These are phyloP conservation scores for Coranthus polyacanthus DNA, from an alignment of 2,797 vertebrate species.

Conservation along the genomic window DNA sequence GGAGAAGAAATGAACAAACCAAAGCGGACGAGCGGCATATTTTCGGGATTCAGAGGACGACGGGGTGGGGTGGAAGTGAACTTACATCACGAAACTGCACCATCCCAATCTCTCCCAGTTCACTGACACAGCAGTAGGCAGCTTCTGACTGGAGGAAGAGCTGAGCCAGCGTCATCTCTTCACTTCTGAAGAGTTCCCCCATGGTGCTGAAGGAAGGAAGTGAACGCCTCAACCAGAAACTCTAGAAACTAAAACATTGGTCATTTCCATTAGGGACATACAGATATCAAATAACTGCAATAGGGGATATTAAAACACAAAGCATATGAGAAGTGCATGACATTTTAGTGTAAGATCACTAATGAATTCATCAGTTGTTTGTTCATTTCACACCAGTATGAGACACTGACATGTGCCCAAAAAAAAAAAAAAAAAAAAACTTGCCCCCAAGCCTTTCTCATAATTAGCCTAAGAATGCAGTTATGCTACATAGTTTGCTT, in stretches of 20 bases:
- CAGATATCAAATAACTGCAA: background rate
- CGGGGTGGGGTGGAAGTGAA: slow-evolving; percentile 27
- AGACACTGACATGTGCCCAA: slow-evolving; percentile 48
- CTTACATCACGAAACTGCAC: slow-evolving; percentile 98
- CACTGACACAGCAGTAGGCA: slow-evolving; percentile 97
- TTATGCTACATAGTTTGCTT: slow-evolving; percentile 1
- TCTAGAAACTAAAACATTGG: slow-evolving; percentile 6
- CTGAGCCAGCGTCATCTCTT: slow-evolving; percentile 97
- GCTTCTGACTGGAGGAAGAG: slow-evolving; percentile 96
- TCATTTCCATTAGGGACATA: background rate
- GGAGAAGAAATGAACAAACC: background rate
- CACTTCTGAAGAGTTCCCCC: slow-evolving; percentile 95
- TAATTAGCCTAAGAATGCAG: slow-evolving; percentile 58
- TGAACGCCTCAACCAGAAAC: slow-evolving; percentile 36
- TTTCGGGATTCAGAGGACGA: background rate
- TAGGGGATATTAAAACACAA: no score
- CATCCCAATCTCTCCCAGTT: slow-evolving; percentile 96
- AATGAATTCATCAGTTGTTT: slow-evolving; percentile 35
- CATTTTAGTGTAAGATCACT: slow-evolving; percentile 17
- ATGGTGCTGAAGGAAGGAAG: slow-evolving; percentile 76
- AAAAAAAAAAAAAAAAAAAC: slow-evolving; percentile 5
- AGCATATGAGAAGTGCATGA: background rate
- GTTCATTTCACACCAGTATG: slow-evolving; percentile 55
- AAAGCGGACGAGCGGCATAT: background rate
- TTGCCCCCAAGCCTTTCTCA: slow-evolving; percentile 46